Evolutionary conservation across 2,888 invertebrate species (phyloP).

Genomic region (Diarsia dahlii): DNA sequence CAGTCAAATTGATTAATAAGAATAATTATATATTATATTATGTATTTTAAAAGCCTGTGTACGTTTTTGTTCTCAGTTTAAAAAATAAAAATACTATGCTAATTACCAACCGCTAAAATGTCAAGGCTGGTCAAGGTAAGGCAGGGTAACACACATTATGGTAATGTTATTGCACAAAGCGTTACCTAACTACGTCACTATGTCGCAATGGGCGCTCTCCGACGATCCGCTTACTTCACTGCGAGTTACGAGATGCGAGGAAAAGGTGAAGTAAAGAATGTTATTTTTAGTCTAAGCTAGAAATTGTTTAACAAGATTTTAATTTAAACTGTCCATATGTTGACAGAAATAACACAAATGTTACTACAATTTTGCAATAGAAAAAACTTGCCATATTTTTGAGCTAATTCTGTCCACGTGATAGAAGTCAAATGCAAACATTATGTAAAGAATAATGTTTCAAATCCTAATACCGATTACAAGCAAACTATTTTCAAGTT

Average conservation of each 20-base stretch:
- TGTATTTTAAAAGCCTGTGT: not conserved
- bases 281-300: not conserved
- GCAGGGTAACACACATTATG: slow-evolving; percentile 1
- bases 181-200: slow-evolving; percentile 18
- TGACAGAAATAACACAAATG: not conserved
- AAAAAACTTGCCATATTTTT: not conserved
- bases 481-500: no score
- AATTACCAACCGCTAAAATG: slow-evolving; percentile 33
- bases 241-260: slow-evolving; percentile 1
- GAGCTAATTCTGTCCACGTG: not conserved
- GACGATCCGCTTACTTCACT: slow-evolving; percentile 16
- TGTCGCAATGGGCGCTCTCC: not conserved
- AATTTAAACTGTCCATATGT: not conserved
- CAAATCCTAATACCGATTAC: no score
- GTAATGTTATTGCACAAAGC: slow-evolving; percentile 28
- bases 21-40: not conserved
- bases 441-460: no score
- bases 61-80: not conserved
- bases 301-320: not conserved
- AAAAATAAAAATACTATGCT: slow-evolving; percentile 6
- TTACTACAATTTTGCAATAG: not conserved
- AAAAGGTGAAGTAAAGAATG: slow-evolving; percentile 6
- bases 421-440: no score
- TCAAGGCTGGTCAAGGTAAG: slow-evolving; percentile 59
- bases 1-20: not conserved